phyloP scores from a whole-genome alignment of 2,797 vertebrate genomes.

The Pagetopsis macropterus region DNA sequence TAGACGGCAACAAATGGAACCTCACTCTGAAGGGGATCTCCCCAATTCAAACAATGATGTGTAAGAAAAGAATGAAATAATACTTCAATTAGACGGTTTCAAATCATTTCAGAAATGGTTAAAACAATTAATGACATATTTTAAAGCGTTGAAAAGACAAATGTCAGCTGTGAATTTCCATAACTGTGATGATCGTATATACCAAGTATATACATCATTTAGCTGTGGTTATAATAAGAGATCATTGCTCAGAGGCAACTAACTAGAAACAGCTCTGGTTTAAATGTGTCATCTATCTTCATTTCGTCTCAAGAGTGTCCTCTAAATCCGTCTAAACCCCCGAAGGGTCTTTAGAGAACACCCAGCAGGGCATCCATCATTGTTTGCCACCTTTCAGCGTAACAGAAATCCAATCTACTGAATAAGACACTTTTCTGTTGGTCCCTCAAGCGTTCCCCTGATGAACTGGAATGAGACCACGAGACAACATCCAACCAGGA shows the following conservation, averaged over 20 bases:
- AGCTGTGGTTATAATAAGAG: neutral
- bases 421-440: conserved; percentile 54
- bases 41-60: neutral
- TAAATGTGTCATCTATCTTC: conserved; percentile 11
- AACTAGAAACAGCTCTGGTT: conserved; percentile 27
- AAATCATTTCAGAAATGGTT: neutral
- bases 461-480: conserved; percentile 11
- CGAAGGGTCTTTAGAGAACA: conserved; percentile 34
- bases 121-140: too few relatives aligned
- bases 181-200: conserved; percentile 1
- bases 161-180: neutral
- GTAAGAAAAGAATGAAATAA: neutral
- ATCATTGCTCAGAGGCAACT: conserved; percentile 26
- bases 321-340: conserved; percentile 28
- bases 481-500: neutral
- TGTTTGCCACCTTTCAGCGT: conserved; percentile 67
- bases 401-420: conserved; percentile 70
- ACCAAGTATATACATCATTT: neutral
- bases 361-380: conserved; percentile 71
- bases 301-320: conserved; percentile 31
- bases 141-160: neutral
- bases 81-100: neutral
- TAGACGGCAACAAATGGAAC: neutral
- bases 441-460: conserved; percentile 31
- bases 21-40: neutral